Evolutionary conservation across 2,797 vertebrate genomes (phyloP).

Genomic region (Sciurus carolinensis): DNA sequence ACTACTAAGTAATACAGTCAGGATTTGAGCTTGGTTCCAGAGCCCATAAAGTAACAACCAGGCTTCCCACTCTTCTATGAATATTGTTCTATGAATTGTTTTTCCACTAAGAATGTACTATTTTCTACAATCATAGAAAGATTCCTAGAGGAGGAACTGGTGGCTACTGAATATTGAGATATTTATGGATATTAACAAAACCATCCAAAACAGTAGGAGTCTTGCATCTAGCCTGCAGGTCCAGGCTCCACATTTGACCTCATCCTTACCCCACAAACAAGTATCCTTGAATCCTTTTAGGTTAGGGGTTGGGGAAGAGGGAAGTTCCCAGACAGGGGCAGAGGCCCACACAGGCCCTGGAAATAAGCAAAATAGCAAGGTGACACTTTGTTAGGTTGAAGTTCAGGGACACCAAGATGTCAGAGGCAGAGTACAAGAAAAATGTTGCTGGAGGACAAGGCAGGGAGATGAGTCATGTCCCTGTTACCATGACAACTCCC

Average conservation of each 20-base stretch:
- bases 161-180: neutral
- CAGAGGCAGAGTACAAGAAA: too few species aligned
- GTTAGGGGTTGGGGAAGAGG: neutral
- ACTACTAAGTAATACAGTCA: neutral
- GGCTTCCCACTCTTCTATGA: neutral
- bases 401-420: too few species aligned
- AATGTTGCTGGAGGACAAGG: too few species aligned
- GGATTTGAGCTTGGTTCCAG: neutral
- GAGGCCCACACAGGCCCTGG: neutral
- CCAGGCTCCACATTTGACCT: neutral
- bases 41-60: neutral
- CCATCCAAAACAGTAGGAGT: neutral
- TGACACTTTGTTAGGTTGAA: neutral
- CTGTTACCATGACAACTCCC: too few species aligned
- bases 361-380: neutral
- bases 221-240: neutral
- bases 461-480: too few species aligned
- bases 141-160: neutral
- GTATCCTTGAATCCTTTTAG: neutral
- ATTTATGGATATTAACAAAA: neutral
- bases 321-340: neutral
- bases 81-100: neutral
- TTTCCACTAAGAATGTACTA: neutral
- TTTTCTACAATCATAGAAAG: neutral
- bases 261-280: neutral